Conservation (phyloP, 2,113 vertebrate species). For the Crotalus horridus region DNA sequence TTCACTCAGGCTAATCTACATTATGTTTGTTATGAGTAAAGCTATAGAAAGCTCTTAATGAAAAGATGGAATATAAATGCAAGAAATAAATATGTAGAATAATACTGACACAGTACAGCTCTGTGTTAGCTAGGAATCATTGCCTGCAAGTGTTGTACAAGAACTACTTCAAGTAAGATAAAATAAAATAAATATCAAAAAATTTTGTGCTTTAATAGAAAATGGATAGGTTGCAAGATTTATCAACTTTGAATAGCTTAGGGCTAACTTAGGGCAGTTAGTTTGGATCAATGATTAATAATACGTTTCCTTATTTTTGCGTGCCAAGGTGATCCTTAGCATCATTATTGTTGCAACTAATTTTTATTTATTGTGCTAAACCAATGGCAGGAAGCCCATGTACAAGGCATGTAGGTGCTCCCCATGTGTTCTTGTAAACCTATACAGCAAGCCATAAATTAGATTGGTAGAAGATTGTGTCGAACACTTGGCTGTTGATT, state of each 20-base stretch:
- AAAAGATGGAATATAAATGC: not conserved
- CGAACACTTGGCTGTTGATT: not conserved
- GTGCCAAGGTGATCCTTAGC: not conserved
- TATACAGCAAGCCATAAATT: constrained; percentile 6
- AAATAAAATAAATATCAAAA: not conserved
- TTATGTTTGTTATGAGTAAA: not conserved
- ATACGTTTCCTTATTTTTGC: not conserved
- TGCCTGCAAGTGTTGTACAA: not conserved
- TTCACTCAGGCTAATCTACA: not conserved
- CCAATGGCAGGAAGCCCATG: not conserved
- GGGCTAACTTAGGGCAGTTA: not conserved
- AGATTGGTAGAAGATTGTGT: constrained; percentile 1
- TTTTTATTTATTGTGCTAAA: constrained; percentile 1
- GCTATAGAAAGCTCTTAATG: not conserved
- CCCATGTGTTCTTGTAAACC: not conserved
- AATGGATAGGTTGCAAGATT: not conserved
- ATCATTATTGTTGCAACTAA: not conserved
- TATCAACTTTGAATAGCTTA: not conserved
- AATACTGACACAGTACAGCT: not conserved
- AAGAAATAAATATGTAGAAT: not conserved
- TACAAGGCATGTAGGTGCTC: not conserved
- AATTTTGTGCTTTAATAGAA: not conserved
- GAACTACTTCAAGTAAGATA: not conserved
- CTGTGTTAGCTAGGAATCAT: not conserved
- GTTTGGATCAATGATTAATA: not conserved